These are phyloP conservation scores for Hyphantria cunea DNA, from an alignment of 1,140 invertebrate genomes.

Conservation along the genomic window DNA sequence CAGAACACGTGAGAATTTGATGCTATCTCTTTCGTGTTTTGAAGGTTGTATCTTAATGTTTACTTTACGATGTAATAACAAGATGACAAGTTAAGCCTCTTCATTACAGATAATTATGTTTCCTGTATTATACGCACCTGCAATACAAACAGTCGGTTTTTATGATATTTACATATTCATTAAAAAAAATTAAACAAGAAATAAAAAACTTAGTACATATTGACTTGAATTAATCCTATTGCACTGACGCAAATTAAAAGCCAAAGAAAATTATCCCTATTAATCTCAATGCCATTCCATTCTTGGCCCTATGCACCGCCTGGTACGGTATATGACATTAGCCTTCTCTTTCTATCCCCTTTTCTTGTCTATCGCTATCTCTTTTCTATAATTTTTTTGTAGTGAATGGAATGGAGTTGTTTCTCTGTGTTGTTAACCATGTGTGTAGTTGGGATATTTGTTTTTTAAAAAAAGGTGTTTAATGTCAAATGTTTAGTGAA, in stretches of 20 bases:
- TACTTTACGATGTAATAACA: background rate
- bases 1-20: background rate
- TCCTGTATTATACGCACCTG: background rate
- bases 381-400: slow-evolving; percentile 11
- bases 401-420: slow-evolving; percentile 12
- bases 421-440: slow-evolving; percentile 1
- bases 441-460: background rate
- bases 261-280: background rate
- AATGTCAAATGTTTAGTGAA: background rate
- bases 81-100: background rate
- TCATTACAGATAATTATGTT: background rate
- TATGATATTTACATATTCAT: background rate
- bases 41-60: background rate
- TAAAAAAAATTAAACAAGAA: background rate
- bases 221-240: background rate
- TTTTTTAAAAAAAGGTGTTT: background rate
- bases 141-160: background rate
- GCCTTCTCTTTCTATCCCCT: slow-evolving; percentile 5
- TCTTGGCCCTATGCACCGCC: slow-evolving; percentile 17
- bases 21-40: background rate
- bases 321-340: slow-evolving; percentile 11
- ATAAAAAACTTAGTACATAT: background rate
- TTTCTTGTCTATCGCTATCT: slow-evolving; percentile 5
- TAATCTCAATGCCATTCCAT: slow-evolving; percentile 18
- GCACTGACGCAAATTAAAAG: background rate